Evolutionary conservation across 2,888 invertebrate genomes (phyloP).

Genomic region (Tiliacea citrago): DNA sequence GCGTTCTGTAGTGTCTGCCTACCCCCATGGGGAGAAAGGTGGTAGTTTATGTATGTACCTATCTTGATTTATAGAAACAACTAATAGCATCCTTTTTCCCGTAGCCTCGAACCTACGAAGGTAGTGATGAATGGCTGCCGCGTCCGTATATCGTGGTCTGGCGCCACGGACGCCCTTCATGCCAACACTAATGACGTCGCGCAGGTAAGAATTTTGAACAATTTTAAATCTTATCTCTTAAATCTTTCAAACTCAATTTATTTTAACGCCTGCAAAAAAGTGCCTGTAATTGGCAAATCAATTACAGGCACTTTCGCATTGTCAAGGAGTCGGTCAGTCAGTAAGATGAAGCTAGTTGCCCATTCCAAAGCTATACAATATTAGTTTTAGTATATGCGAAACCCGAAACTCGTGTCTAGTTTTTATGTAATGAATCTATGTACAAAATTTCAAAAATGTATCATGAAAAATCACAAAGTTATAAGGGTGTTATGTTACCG

Average conservation of each 20-base stretch:
- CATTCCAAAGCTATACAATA: neutral
- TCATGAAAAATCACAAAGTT: no score
- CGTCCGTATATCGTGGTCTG: conserved; percentile 91
- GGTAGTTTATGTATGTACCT: neutral
- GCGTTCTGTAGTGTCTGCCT: neutral
- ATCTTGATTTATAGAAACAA: neutral
- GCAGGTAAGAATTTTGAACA: conserved; percentile 72
- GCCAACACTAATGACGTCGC: conserved; percentile 74
- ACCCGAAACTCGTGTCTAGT: no score
- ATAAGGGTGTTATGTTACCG: no score
- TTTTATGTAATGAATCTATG: no score
- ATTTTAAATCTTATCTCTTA: no score
- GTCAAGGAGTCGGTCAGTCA: neutral
- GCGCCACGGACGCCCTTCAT: conserved; percentile 80
- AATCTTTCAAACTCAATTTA: neutral
- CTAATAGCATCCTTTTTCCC: conserved; percentile 67
- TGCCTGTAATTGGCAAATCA: neutral
- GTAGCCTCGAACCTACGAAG: conserved; percentile 97
- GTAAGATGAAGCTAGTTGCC: neutral
- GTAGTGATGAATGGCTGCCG: conserved; percentile 95
- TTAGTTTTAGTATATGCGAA: no score
- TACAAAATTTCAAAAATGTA: no score
- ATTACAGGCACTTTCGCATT: neutral
- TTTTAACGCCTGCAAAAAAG: neutral
- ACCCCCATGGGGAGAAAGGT: neutral